Base-by-base conservation (phyloP, 2,113 vertebrate species). In the Epinephelus moara region DNA sequence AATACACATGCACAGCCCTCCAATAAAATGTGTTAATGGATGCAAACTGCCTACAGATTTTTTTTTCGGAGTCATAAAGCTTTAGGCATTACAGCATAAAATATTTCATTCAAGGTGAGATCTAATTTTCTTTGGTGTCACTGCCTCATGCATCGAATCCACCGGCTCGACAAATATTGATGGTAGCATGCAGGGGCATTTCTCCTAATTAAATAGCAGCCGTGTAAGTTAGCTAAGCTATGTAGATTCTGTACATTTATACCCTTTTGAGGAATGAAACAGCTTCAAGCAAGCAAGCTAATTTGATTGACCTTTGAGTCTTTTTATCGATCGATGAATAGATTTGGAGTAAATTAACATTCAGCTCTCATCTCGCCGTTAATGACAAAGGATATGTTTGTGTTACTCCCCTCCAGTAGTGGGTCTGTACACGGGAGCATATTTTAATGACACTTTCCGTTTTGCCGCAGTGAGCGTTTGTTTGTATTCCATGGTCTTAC, bases 241-340 rank as follows among this genome's bases (percentile, higher is more conserved):
- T 68, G 67, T 61, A 30, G 59, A 59, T 79, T 52, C 37, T 80
- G 13, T 80, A 30, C 56, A 70, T 82, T 75, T 74, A 75, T 47
- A 69, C 77, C 67, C 47, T 47, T 55, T 27, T 61, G 80, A 83
- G 75, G 45, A 80, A 33, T 60, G 21, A 50, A 59, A 55, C 67
- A 18, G 50, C 47, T 47, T 62, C 14, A 37, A 78, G 80, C 67
- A 18, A 70, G 33, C 18, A 40, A 81, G 67, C 33, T 84, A 67
- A 88, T 92, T 88, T 70, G 45, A 86, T 81, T 91, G 81, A 88
- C 86, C 82, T 90, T 81, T 80, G 68, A 85, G 66, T 56, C 21
- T 75, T 75, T 85, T 33, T 67, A 87, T 86, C 2, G 83, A 90
- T 86, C n/a, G 15, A 19, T 30, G 63, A 72, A 70, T 77, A 72